Evolutionary conservation across 2,888 invertebrate genomes (phyloP).

Genomic region (Zaprionus bogoriensis): DNA sequence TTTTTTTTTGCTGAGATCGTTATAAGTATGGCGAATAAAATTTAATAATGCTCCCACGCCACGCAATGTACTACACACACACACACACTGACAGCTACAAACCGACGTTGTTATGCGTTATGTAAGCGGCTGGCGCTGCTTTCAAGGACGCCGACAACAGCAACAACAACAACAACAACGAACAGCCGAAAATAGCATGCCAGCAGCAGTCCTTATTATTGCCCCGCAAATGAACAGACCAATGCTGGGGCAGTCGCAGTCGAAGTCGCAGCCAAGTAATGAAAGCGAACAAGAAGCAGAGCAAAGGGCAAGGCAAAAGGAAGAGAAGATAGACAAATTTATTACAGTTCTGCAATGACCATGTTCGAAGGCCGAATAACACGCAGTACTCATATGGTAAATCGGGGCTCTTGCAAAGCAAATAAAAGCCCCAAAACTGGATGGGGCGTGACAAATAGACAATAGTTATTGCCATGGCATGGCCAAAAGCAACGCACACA

Average conservation of each 20-base stretch:
- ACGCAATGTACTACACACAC: not conserved
- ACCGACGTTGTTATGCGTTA: conserved; percentile 36
- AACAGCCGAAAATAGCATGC: conserved; percentile 48
- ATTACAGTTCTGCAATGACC: conserved; percentile 56
- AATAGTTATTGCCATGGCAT: conserved; percentile 45
- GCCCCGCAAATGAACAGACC: conserved; percentile 3
- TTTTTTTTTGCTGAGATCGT: conserved; percentile 39
- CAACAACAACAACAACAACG: too few relatives aligned
- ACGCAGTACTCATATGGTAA: conserved; percentile 48
- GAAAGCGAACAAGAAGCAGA: conserved; percentile 25
- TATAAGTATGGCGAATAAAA: conserved; percentile 31
- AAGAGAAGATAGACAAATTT: conserved; percentile 35
- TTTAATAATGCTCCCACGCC: conserved; percentile 41
- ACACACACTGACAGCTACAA: not conserved
- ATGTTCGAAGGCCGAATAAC: conserved; percentile 58
- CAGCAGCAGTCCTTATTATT: conserved; percentile 26
- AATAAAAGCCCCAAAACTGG: conserved; percentile 29
- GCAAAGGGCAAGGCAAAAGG: conserved; percentile 9
- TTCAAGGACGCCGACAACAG: conserved; percentile 46
- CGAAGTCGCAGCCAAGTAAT: conserved; percentile 32
- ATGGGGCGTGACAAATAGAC: conserved; percentile 55
- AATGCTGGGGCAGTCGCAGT: too few relatives aligned
- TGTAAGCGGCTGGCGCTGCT: conserved; percentile 53
- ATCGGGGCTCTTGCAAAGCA: conserved; percentile 42
- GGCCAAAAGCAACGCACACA: conserved; percentile 5